These are phyloP conservation scores for Anas acuta DNA, from an alignment of 2,797 vertebrate genomes.

Conservation along the genomic window DNA sequence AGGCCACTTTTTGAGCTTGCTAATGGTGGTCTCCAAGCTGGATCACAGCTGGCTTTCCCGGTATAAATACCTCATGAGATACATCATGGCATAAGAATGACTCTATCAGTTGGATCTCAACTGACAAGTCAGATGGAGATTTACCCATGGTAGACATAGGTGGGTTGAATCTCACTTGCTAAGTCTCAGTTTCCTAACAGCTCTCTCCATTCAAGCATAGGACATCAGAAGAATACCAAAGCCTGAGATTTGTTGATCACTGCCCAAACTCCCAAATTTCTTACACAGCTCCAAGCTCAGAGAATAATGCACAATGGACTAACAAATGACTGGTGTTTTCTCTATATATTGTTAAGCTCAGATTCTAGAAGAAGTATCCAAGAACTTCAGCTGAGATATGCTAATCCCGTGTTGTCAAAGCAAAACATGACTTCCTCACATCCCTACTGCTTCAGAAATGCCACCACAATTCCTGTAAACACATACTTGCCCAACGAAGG, in stretches of 20 bases:
- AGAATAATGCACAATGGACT: not conserved
- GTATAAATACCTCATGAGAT: not conserved
- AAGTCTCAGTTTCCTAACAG: not conserved
- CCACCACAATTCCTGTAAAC: not conserved
- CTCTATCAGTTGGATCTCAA: not conserved
- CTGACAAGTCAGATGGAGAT: not conserved
- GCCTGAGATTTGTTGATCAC: not conserved
- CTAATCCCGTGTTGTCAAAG: not conserved
- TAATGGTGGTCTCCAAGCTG: not conserved
- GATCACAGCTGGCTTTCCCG: not conserved
- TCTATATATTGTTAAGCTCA: not conserved
- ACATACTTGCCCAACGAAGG: no score
- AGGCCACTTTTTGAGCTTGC: not conserved
- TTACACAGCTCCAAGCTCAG: not conserved
- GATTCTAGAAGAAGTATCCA: not conserved
- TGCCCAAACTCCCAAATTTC: not conserved
- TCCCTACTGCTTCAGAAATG: not conserved
- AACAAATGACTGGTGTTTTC: not conserved
- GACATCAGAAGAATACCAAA: not conserved
- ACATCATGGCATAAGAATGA: not conserved
- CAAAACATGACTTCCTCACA: not conserved
- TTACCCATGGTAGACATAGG: fast-evolving
- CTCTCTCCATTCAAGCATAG: not conserved
- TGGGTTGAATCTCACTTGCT: not conserved
- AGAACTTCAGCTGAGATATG: not conserved